Conservation (phyloP, 2,797 vertebrate genomes). For the Lepilemur ruficaudatus region DNA sequence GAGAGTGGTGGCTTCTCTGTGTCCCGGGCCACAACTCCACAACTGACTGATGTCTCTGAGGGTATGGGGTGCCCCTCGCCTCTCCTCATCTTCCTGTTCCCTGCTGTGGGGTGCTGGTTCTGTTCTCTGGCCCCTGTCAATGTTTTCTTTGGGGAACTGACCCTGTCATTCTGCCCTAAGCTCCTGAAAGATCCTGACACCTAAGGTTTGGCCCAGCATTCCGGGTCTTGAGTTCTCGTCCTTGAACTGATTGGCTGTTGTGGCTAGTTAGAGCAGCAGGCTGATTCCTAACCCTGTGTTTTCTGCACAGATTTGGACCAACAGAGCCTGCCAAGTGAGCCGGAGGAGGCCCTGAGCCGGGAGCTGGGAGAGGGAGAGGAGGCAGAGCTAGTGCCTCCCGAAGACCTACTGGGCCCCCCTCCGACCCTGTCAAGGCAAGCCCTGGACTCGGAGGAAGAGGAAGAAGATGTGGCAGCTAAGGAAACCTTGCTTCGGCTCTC, state of each 20-base stretch:
- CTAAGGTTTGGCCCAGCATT: neutral
- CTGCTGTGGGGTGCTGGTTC: neutral
- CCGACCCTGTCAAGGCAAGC: constrained; percentile 75
- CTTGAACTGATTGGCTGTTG: neutral
- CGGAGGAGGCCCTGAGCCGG: constrained; percentile 91
- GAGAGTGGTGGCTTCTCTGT: constrained; percentile 98
- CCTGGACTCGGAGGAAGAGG: constrained; percentile 83
- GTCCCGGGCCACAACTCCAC: constrained; percentile 97
- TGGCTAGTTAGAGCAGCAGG: neutral
- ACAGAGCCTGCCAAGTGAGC: constrained; percentile 94
- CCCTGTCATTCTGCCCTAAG: neutral
- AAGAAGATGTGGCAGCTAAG: constrained; percentile 61
- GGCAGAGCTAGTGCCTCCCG: constrained; percentile 84
- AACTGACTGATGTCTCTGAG: constrained; percentile 95
- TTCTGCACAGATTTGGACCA: constrained; percentile 93
- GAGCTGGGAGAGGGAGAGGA: constrained; percentile 93
- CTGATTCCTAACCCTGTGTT: constrained; percentile 28
- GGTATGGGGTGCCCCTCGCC: constrained; percentile 83
- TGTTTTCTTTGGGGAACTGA: neutral
- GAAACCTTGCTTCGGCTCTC: constrained; percentile 86
- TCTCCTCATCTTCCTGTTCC: neutral
- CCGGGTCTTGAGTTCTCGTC: neutral
- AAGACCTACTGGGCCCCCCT: constrained; percentile 80
- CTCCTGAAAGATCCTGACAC: neutral
- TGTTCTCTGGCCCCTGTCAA: neutral